Conservation (phyloP, 2,113 vertebrate species). For the Cyphotilapia sp. region DNA sequence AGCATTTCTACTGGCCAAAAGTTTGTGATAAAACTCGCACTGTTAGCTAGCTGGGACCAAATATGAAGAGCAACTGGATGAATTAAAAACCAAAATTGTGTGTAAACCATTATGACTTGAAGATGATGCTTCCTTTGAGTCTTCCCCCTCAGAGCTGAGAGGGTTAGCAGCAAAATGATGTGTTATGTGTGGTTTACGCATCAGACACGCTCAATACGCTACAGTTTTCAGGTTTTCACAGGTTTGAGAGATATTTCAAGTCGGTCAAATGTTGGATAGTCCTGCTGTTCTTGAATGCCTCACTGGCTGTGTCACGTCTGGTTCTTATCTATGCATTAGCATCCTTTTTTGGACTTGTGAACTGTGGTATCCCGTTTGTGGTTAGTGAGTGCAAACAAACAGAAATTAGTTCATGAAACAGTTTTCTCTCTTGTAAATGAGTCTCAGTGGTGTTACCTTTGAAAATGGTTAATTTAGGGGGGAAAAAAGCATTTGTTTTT, state of each 20-base stretch:
- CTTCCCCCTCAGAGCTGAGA: background rate
- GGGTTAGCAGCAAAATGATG: background rate
- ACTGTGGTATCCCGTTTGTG: background rate
- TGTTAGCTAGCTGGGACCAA: background rate
- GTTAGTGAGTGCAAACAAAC: background rate
- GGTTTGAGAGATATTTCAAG: background rate
- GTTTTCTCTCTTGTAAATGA: background rate
- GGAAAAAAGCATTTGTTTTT: fast-evolving
- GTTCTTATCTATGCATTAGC: background rate
- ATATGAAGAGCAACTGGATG: background rate
- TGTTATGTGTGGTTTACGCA: background rate
- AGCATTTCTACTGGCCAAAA: background rate
- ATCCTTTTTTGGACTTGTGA: background rate
- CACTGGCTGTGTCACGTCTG: background rate
- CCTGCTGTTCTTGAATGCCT: background rate
- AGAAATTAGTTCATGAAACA: background rate
- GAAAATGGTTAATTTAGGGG: background rate
- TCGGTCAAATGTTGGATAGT: background rate
- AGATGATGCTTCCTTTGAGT: background rate
- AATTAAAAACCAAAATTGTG: background rate
- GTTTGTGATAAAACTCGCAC: background rate
- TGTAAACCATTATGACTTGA: background rate
- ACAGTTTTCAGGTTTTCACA: background rate
- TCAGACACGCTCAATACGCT: background rate
- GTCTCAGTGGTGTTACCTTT: background rate